These are phyloP conservation scores for Agrotis exclamationis DNA, from an alignment of 2,888 invertebrate species.

Conservation along the genomic window DNA sequence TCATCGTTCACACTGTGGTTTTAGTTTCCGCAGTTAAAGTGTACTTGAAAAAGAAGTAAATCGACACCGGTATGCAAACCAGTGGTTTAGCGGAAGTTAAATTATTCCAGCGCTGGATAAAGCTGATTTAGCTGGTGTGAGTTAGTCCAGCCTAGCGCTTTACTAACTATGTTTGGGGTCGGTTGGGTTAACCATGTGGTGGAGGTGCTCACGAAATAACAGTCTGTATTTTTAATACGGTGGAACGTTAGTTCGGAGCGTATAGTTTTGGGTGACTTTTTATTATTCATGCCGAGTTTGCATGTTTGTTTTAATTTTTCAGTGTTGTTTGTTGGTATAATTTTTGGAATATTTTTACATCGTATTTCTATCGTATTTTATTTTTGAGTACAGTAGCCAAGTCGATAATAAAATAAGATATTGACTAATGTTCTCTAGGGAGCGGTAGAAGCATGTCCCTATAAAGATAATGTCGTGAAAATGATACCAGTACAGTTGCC, in stretches of 20 bases:
- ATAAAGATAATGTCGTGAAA: neutral
- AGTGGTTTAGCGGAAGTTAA: constrained; percentile 48
- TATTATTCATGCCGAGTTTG: constrained; percentile 27
- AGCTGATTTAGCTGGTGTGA: constrained; percentile 45
- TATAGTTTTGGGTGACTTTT: constrained; percentile 12
- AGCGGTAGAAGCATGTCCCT: neutral
- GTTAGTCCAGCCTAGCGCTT: constrained; percentile 21
- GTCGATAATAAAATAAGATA: neutral
- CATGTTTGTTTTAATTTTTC: constrained; percentile 12
- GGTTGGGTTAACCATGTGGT: constrained; percentile 2
- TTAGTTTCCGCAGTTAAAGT: constrained; percentile 64
- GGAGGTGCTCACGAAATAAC: constrained; percentile 2
- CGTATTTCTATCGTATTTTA: neutral
- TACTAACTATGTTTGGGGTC: constrained; percentile 26
- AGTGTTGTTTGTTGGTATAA: neutral
- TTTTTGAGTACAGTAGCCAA: neutral
- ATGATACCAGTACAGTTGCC: too few species aligned
- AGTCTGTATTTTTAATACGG: constrained; percentile 26
- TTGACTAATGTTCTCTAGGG: neutral
- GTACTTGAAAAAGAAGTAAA: constrained; percentile 61
- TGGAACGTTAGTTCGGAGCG: neutral
- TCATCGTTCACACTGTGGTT: constrained; percentile 72
- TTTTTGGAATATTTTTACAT: constrained; percentile 1
- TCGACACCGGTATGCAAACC: constrained; percentile 55
- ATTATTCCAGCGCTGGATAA: constrained; percentile 49